These are phyloP conservation scores for Apoda limacodes DNA, from an alignment of 2,888 invertebrate genomes.

Conservation along the genomic window DNA sequence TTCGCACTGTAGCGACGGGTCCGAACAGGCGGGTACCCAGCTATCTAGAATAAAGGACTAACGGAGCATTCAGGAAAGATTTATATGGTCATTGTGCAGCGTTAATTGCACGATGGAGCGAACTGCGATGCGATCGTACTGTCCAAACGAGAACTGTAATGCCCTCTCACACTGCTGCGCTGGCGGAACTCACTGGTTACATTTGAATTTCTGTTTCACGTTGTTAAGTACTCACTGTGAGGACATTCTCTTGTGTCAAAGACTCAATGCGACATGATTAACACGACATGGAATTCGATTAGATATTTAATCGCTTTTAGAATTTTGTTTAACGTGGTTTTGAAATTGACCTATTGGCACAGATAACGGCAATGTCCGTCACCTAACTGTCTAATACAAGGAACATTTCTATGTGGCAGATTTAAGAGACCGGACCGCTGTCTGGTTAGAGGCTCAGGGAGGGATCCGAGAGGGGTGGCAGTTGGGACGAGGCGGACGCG, in stretches of 20 bases:
- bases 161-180: slow-evolving; percentile 30
- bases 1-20: too few relatives aligned
- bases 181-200: slow-evolving; percentile 29
- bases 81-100: slow-evolving; percentile 64
- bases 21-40: too few relatives aligned
- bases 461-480: slow-evolving; percentile 39
- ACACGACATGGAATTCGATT: slow-evolving; percentile 29
- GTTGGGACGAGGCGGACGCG: slow-evolving; percentile 39
- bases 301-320: slow-evolving; percentile 19
- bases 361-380: slow-evolving; percentile 38
- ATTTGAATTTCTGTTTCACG: too few relatives aligned
- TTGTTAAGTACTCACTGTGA: too few relatives aligned
- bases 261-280: slow-evolving; percentile 30
- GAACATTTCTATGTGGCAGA: slow-evolving; percentile 60
- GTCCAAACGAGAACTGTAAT: slow-evolving; percentile 51
- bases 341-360: slow-evolving; percentile 43
- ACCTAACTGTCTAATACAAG: slow-evolving; percentile 31
- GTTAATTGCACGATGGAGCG: slow-evolving; percentile 64
- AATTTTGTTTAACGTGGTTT: slow-evolving; percentile 1
- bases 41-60: slow-evolving; percentile 44
- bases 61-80: slow-evolving; percentile 53
- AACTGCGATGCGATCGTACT: slow-evolving; percentile 54
- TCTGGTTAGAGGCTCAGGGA: slow-evolving; percentile 43
- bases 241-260: too few relatives aligned
- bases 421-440: slow-evolving; percentile 56